Base-by-base conservation (phyloP, 1,140 invertebrate species). In the Amyelois transitella region DNA sequence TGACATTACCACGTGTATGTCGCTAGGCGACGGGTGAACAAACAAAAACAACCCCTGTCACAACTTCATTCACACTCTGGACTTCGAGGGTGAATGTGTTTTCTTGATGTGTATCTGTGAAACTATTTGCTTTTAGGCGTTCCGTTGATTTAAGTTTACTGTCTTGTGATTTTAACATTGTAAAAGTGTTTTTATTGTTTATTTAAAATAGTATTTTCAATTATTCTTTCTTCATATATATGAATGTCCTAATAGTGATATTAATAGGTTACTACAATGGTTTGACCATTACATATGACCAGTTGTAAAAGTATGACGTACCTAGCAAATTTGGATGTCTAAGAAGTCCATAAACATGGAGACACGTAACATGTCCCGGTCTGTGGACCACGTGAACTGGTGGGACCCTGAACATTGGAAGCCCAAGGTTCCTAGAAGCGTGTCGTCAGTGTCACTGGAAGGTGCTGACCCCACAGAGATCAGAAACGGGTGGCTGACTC, bases 401-500 rank as follows among this genome's bases (percentile, higher is more conserved):
- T 84, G 80, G 81, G 70, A 81, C 18, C 69, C 77, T 17, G 71
- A 70, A 17, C 62, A 75, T 28, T 70, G 73, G 77, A 77, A 76
- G 53, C 19, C 18, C 0, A 56, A 55, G 17, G 57, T 50, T 20
- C 43, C 60, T 17, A 55, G 72, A 1, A 72, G 59, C 14, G 55
- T 66, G 10, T 64, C 74, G 0, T 83, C 79, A 5, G 61, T 74
- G 10, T 77, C 74, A 5, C 51, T 85, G 25, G 72, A 74, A 52
- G 68, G 56, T 6, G 62, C 62, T 28, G 77, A 86, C 44, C 72
- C 77, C 14, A 58, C 54, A 0, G 75, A 82, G 12, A 81, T 86
- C 25, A 75, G 83, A 51, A 86, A 84, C 43, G 81, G 78, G 2
- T 86, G 81, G 81, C 64, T 86, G 10, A 86, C 83, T 10, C 53